These are phyloP conservation scores for Caenorhabditis sp. DNA, from an alignment of 2,888 invertebrate genomes.

Conservation along the genomic window DNA sequence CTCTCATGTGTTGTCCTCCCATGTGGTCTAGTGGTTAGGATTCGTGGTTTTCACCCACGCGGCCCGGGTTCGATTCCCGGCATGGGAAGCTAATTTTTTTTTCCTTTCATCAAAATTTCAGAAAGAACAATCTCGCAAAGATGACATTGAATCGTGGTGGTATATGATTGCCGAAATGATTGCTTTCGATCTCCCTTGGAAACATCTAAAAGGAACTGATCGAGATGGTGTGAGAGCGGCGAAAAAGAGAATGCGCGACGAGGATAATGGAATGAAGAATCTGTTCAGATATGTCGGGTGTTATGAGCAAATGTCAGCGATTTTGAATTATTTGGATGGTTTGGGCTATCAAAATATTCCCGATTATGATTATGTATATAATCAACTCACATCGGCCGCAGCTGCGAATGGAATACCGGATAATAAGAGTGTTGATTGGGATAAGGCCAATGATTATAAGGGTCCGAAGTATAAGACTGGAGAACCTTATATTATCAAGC, in stretches of 20 bases:
- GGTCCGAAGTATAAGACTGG: conserved; percentile 39
- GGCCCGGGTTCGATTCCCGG: conserved; percentile 68
- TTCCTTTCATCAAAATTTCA: no score
- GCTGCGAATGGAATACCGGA: conserved; percentile 2
- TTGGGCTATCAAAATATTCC: conserved; percentile 41
- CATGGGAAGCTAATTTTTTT: conserved; percentile 53
- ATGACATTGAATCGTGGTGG: conserved; percentile 53
- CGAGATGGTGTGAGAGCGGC: conserved; percentile 15
- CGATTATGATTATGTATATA: conserved; percentile 45
- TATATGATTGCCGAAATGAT: conserved; percentile 48
- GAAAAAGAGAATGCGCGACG: conserved; percentile 26
- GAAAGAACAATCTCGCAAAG: conserved; percentile 47
- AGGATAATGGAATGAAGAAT: conserved; percentile 5
- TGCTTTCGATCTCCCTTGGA: conserved; percentile 43
- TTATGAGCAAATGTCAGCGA: conserved; percentile 29
- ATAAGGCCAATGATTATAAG: conserved; percentile 19
- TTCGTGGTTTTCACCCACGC: conserved; percentile 66
- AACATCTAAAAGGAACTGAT: conserved; percentile 21
- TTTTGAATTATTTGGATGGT: conserved; percentile 33
- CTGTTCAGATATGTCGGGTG: conserved; percentile 11
- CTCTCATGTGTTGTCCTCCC: conserved; percentile 4
- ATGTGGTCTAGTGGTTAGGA: not conserved
- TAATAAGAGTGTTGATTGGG: conserved; percentile 36
- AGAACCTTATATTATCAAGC: conserved; percentile 31
- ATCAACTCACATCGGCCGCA: conserved; percentile 2